Base-by-base conservation (phyloP, 1,140 invertebrate species). In the Carposina sasakii region DNA sequence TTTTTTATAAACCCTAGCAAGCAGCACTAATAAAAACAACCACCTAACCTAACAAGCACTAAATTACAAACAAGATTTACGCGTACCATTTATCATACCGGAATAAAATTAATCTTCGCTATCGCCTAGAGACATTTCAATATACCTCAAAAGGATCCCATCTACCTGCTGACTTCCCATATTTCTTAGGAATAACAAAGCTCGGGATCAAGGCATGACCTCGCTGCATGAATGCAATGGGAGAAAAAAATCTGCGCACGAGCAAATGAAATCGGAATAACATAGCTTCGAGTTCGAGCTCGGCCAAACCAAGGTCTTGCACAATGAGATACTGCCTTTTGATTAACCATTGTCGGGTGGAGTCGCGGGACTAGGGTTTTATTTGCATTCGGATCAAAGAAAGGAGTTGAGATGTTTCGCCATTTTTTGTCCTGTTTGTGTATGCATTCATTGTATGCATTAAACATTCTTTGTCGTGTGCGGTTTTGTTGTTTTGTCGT, bases 261-360 rank as follows among this genome's bases (percentile, higher is more conserved):
- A 75, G 68, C 72, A 82, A 82, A 81, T 82, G 76, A 76, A 78
- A 82, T 81, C 75, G 78, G 77, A 81, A 78, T 82, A 81, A 65
- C 70, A 64, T 69, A 74, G 69, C 63, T 53, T 73, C 61, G 17
- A 30, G 46, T n/a, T 21, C 48, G 57, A 62, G 39, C 48, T 45
- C 46, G 46, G 66, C n/a, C n/a, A n/a, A n/a, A n/a, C n/a, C 68
- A 71, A 71, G 72, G 71, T 70, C 58, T 54, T 70, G 60, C 63
- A 52, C 63, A 65, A 70, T 78, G 68, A 81, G 79, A 83, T 81
- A 79, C 69, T 69, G 67, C 64, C 52, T 69, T 82, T 76, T 79
- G 76, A 83, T 83, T 83, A 79, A 65, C 76, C 63, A 76, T 74
- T 79, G 76, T 77, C 65, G 71, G 65, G 48, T 48, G 61, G 55